Percentiles rank a stretch among this genome's conserved stretches.
These are phyloP conservation scores for Diaperis boleti DNA, from an alignment of 2,888 invertebrate genomes.

Conservation along the genomic window DNA sequence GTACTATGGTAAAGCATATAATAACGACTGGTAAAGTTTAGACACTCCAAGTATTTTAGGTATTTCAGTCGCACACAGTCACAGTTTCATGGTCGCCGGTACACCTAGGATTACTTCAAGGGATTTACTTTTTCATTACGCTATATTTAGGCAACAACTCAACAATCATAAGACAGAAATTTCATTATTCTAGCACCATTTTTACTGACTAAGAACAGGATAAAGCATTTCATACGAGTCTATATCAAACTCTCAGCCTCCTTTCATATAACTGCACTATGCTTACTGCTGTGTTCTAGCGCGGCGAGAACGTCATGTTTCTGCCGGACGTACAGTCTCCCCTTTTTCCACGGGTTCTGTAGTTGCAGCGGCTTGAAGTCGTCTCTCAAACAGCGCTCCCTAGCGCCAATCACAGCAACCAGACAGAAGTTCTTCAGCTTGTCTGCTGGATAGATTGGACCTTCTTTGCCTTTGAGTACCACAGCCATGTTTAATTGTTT, in stretches of 20 bases:
- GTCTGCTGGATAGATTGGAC: constrained; percentile 87
- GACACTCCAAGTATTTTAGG: too few species aligned
- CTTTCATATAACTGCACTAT: constrained; percentile 75
- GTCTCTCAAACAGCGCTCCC: constrained; percentile 93
- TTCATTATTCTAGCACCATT: constrained; percentile 49
- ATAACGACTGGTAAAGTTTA: too few species aligned
- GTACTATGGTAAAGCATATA: too few species aligned
- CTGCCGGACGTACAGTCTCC: constrained; percentile 90
- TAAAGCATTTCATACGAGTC: constrained; percentile 37
- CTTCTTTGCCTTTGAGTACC: constrained; percentile 85
- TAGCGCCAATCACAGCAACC: constrained; percentile 94
- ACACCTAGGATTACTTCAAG: constrained; percentile 18
- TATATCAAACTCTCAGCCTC: constrained; percentile 48
- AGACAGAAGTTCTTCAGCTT: constrained; percentile 91
- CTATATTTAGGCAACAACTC: constrained; percentile 48
- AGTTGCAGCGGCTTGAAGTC: constrained; percentile 94
- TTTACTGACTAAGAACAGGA: constrained; percentile 49
- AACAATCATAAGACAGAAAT: constrained; percentile 49
- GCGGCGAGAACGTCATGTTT: constrained; percentile 92
- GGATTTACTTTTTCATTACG: constrained; percentile 34
- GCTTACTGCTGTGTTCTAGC: constrained; percentile 87
- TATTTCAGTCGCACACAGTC: too few species aligned
- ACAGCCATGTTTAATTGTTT: constrained; percentile 96
- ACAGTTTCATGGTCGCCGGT: too few species aligned
- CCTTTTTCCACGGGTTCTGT: constrained; percentile 96